Evolutionary conservation across 2,888 invertebrate species (phyloP).

Genomic region (Eupithecia inturbata): DNA sequence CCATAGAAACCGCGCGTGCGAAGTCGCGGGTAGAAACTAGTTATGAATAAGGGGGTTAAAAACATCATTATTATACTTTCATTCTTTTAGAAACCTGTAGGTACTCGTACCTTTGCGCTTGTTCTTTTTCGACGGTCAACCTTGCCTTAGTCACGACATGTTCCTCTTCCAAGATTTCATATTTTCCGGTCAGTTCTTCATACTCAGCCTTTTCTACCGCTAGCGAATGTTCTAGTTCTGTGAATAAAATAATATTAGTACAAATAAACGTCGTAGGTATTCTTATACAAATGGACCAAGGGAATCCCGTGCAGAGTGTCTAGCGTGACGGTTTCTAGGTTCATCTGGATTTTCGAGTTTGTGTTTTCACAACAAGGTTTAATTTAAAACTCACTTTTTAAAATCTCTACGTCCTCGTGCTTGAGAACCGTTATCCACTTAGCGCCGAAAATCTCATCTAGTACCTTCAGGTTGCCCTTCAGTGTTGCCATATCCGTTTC

Average conservation of each 20-base stretch:
- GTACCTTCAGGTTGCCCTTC: slow-evolving; percentile 87
- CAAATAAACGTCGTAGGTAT: background rate
- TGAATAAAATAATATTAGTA: slow-evolving; percentile 46
- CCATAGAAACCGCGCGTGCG: no score
- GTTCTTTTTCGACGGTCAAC: slow-evolving; percentile 92
- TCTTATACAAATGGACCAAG: background rate
- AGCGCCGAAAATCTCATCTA: slow-evolving; percentile 85
- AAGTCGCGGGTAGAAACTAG: no score
- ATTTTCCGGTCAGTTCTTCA: slow-evolving; percentile 91
- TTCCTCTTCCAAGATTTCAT: slow-evolving; percentile 93
- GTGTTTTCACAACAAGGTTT: background rate
- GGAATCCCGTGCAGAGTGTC: background rate
- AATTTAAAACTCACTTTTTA: slow-evolving; percentile 85
- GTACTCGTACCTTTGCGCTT: slow-evolving; percentile 89
- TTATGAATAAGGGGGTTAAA: background rate
- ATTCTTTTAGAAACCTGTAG: slow-evolving; percentile 16
- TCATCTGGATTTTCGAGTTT: background rate
- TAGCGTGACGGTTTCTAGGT: no score
- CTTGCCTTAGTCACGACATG: slow-evolving; percentile 93
- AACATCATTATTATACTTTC: background rate
- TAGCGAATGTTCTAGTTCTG: slow-evolving; percentile 88
- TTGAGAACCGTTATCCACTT: slow-evolving; percentile 86
- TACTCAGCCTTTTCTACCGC: slow-evolving; percentile 88
- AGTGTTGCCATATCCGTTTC: slow-evolving; percentile 91
- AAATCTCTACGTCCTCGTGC: slow-evolving; percentile 83